These are phyloP conservation scores for Sorex maritimensis DNA, from an alignment of 2,797 vertebrate genomes.

Conservation along the genomic window DNA sequence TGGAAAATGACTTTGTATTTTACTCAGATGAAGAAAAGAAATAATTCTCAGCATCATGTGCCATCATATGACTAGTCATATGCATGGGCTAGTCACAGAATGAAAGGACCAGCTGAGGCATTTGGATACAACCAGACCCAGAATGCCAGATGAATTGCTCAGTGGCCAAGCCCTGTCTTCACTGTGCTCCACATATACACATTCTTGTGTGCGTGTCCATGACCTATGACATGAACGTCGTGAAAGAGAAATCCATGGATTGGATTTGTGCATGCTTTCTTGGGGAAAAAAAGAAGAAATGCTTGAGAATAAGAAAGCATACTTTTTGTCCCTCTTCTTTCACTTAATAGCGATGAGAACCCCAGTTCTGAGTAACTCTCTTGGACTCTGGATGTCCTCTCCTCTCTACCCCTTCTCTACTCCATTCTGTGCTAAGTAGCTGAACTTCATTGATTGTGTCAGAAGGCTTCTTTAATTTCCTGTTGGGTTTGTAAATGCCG, in stretches of 20 bases:
- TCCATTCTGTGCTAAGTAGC: not conserved
- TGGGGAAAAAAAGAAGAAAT: not conserved
- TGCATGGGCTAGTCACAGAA: not conserved
- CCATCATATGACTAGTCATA: not conserved
- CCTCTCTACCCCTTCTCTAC: not conserved
- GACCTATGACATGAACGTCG: too few relatives aligned
- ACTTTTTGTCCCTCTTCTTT: not conserved
- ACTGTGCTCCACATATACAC: too few relatives aligned
- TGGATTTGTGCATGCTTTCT: not conserved
- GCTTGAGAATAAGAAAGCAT: not conserved
- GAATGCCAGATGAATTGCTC: not conserved
- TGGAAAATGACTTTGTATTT: constrained; percentile 55
- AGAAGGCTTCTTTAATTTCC: not conserved
- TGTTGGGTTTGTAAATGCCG: constrained; percentile 14
- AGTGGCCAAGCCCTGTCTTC: not conserved
- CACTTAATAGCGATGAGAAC: not conserved
- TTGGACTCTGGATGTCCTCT: not conserved
- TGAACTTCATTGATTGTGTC: not conserved
- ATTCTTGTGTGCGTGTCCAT: too few relatives aligned
- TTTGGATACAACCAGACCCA: not conserved
- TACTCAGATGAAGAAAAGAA: not conserved
- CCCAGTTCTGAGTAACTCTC: not conserved
- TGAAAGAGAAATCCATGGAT: too few relatives aligned
- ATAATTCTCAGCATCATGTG: not conserved
- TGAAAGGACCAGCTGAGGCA: not conserved